Evolutionary conservation across 2,797 vertebrate species (phyloP), one percentile per base, ranked within the genome.

Genomic region (Gymnoscopelus microlampas): DNA sequence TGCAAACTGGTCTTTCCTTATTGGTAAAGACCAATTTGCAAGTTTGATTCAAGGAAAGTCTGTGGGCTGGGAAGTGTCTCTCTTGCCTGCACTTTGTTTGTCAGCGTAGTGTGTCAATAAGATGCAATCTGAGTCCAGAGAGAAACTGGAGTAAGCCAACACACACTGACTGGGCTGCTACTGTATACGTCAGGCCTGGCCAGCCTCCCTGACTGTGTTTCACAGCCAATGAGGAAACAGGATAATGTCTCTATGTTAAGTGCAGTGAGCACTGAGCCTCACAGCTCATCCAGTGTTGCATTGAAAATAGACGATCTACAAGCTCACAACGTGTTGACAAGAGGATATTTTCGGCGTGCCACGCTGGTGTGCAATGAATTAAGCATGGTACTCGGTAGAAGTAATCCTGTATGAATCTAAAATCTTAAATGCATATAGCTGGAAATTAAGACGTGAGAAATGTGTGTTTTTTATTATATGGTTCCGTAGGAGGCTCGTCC

Each of bases 141-240:
- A 80, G 89, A 89, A 88, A 88, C 84, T 62, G 71, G 84, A 89
- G 83, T 76, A 72, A 35, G 39, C 60, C 65, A 62, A 73, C 73
- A 76, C 76, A 73, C 49, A 77, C 29, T 74, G 77, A 68, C 19
- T 19, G 19, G 19, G 19, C 19, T 19, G 74, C 83, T 71, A 81
- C 69, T 76, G 19, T 19, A 78, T 73, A 78, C 63, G 67, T 73
- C 63, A 29, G 66, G 68, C 54, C 55, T 6, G 64, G 54, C 67
- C 50, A 77, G 66, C 68, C 79, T 68, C 56, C 67, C 68, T 67
- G 73, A 68, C 71, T 77, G 64, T 3, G 63, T 77, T 90, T 88
- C 76, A 87, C 88, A 88, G 84, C 87, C 87, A 89, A 32, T 51
- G 78, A 67, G 63, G 68, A 70, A 63, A 71, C 51, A 49, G 47